A percentile compares a stretch with the other conserved stretches of the same genome.
Evolutionary conservation across 2,113 vertebrate genomes (phyloP).

Genomic region (Cephalopholis sonnerati): DNA sequence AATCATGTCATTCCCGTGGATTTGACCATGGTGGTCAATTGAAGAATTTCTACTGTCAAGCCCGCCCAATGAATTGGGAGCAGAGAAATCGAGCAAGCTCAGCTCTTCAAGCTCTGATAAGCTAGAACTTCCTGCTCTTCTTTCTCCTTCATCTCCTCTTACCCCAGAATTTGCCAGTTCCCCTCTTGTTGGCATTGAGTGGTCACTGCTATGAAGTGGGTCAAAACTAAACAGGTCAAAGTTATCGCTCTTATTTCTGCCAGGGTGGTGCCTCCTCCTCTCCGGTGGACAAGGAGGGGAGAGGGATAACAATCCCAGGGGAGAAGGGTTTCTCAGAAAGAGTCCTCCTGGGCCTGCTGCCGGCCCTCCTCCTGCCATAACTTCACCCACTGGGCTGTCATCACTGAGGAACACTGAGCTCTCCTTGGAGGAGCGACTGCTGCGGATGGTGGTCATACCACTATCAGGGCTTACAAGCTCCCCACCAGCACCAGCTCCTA

Average conservation of each 20-base stretch:
- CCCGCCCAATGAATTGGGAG: conserved; percentile 75
- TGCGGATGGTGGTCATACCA: conserved; percentile 93
- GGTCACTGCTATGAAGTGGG: conserved; percentile 80
- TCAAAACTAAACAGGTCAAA: conserved; percentile 92
- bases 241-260: conserved; percentile 82
- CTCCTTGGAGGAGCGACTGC: conserved; percentile 95
- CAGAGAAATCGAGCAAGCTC: conserved; percentile 85
- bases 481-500: conserved; percentile 67
- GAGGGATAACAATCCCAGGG: conserved; percentile 85
- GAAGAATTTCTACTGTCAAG: conserved; percentile 61
- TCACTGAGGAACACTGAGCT: conserved; percentile 97
- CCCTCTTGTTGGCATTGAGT: conserved; percentile 76
- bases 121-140: conserved; percentile 73
- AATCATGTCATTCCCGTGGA: conserved; percentile 73
- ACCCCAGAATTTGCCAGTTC: conserved; percentile 50
- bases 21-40: conserved; percentile 67
- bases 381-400: conserved; percentile 91
- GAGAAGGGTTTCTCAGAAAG: conserved; percentile 88
- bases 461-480: conserved; percentile 95
- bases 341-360: conserved; percentile 67
- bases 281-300: conserved; percentile 85
- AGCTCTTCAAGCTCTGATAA: conserved; percentile 86
- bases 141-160: conserved; percentile 68
- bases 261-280: conserved; percentile 77
- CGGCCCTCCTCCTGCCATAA: conserved; percentile 62